A percentile compares a stretch with the other conserved stretches of the same genome.
These are phyloP conservation scores for Clivina fossor DNA, from an alignment of 2,888 invertebrate genomes.

Conservation along the genomic window DNA sequence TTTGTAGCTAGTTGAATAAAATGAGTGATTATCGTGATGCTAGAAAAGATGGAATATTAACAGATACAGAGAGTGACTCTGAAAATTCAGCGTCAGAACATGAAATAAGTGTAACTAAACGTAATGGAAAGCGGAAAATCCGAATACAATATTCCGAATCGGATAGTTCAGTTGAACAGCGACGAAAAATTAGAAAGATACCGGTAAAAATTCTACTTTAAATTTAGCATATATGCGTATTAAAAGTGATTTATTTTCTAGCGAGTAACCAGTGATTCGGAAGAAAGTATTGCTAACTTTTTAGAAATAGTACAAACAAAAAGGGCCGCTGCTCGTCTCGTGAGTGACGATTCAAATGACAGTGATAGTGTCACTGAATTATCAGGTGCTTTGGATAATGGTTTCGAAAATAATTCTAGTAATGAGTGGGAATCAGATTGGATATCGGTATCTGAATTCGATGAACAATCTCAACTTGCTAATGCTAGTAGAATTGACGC, in stretches of 20 bases:
- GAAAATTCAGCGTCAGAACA: constrained; percentile 24
- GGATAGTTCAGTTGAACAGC: constrained; percentile 53
- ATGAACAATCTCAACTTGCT: not conserved
- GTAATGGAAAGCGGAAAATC: constrained; percentile 30
- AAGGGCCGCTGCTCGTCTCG: constrained; percentile 40
- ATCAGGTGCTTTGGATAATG: constrained; percentile 33
- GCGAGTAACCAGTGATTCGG: constrained; percentile 55
- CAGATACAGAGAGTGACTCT: constrained; percentile 40
- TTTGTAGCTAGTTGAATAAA: constrained; percentile 28
- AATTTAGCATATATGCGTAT: not conserved
- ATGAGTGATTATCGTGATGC: constrained; percentile 50
- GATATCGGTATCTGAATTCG: constrained; percentile 21
- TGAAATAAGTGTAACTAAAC: constrained; percentile 18
- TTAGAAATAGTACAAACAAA: constrained; percentile 40
- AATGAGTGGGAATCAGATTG: constrained; percentile 39
- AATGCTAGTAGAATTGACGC: constrained; percentile 40
- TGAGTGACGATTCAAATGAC: constrained; percentile 41
- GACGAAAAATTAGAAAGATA: constrained; percentile 53
- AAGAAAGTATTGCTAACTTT: constrained; percentile 53
- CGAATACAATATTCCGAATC: constrained; percentile 41
- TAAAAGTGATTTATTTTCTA: constrained; percentile 49
- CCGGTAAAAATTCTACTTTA: constrained; percentile 50
- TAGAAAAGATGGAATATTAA: constrained; percentile 40
- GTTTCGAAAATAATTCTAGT: constrained; percentile 46
- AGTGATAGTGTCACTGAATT: constrained; percentile 34